These are phyloP conservation scores for Drosophila phalerata DNA, from an alignment of 2,888 invertebrate genomes.

Conservation along the genomic window DNA sequence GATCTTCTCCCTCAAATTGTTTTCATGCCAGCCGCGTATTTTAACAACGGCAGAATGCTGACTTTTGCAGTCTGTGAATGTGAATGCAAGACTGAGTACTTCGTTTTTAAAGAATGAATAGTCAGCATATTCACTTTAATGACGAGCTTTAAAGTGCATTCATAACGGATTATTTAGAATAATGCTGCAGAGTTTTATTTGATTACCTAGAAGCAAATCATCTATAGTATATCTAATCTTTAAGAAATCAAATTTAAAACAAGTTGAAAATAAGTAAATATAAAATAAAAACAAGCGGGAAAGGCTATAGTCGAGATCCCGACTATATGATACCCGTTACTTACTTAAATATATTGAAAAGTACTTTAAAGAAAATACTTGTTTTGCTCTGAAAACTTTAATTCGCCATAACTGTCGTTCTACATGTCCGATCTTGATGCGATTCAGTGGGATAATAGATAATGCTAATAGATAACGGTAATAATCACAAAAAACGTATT, in stretches of 20 bases:
- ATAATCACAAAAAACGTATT: too few species aligned
- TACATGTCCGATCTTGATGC: too few species aligned
- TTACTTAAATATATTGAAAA: too few species aligned
- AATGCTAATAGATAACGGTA: too few species aligned
- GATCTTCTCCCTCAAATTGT: slow-evolving; percentile 7
- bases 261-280: too few species aligned
- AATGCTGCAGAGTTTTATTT: neutral
- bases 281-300: too few species aligned
- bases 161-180: neutral
- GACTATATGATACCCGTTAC: too few species aligned
- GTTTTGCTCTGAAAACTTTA: too few species aligned
- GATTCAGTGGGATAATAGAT: too few species aligned
- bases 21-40: slow-evolving; percentile 2
- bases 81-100: neutral
- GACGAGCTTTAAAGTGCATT: slow-evolving; percentile 1
- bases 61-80: neutral
- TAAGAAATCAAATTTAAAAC: neutral
- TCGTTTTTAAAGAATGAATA: neutral
- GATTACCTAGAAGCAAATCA: neutral
- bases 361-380: too few species aligned
- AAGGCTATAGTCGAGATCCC: too few species aligned
- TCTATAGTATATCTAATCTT: neutral
- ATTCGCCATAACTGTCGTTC: too few species aligned
- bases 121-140: neutral
- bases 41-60: slow-evolving; percentile 3